Evolutionary conservation across 2,113 vertebrate genomes (phyloP).

Genomic region (Macroglossus sobrinus): DNA sequence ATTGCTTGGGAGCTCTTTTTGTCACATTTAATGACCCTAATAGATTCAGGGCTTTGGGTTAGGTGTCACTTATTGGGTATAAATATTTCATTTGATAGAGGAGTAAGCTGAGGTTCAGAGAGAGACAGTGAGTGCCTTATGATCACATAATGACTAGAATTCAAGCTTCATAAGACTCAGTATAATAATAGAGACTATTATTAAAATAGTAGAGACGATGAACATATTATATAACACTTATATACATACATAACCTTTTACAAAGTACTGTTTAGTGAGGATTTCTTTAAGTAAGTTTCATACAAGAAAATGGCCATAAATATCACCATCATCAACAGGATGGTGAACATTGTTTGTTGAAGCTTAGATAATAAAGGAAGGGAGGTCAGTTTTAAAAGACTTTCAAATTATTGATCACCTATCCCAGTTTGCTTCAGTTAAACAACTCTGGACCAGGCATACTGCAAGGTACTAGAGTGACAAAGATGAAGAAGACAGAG

Average conservation of each 20-base stretch:
- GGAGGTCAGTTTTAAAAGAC: constrained; percentile 21
- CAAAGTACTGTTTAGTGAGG: neutral
- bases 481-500: neutral
- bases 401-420: neutral
- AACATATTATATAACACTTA: neutral
- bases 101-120: neutral
- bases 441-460: neutral
- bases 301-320: neutral
- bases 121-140: neutral
- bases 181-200: neutral
- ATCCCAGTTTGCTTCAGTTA: neutral
- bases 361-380: neutral
- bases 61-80: neutral
- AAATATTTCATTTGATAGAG: neutral
- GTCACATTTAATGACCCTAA: neutral
- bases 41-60: neutral
- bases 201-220: neutral
- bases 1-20: neutral
- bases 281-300: neutral
- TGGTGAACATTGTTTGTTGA: neutral
- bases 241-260: neutral
- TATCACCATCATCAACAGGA: neutral
- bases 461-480: neutral
- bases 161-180: neutral
- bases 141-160: neutral